A percentile compares a stretch with the other conserved stretches of the same genome.
These are phyloP conservation scores for Boloria euphrosyne DNA, from an alignment of 2,888 invertebrate genomes.

Conservation along the genomic window DNA sequence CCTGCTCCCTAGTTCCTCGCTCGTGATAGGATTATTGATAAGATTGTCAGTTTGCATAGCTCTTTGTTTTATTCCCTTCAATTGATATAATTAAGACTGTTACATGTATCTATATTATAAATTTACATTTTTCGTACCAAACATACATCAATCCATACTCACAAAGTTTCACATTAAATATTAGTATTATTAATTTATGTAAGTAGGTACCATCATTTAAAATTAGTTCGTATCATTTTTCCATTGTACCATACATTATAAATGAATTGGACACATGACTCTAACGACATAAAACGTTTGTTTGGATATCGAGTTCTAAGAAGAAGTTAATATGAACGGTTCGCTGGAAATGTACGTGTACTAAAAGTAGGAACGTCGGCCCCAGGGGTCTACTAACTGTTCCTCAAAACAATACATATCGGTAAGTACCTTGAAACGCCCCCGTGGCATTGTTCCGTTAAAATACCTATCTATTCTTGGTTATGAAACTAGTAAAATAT, in stretches of 20 bases:
- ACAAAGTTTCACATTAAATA: no score
- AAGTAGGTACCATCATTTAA: no score
- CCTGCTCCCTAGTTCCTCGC: slow-evolving; percentile 44
- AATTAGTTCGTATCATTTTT: no score
- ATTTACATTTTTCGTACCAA: background rate
- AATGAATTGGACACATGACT: background rate
- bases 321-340: slow-evolving; percentile 5
- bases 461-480: slow-evolving; percentile 27
- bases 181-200: no score
- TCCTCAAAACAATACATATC: slow-evolving; percentile 38
- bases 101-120: no score
- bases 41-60: slow-evolving; percentile 25
- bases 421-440: slow-evolving; percentile 27
- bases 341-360: slow-evolving; percentile 21
- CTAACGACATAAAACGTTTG: slow-evolving; percentile 7
- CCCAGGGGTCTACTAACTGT: slow-evolving; percentile 37
- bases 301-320: slow-evolving; percentile 5
- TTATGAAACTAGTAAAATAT: background rate
- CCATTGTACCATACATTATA: background rate
- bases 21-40: slow-evolving; percentile 48
- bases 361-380: slow-evolving; percentile 26
- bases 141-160: no score
- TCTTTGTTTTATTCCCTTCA: slow-evolving; percentile 12
- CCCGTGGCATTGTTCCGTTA: slow-evolving; percentile 32
- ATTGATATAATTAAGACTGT: background rate